Evolutionary conservation across 2,797 vertebrate genomes (phyloP).

Genomic region (Moxostoma hubbsi): DNA sequence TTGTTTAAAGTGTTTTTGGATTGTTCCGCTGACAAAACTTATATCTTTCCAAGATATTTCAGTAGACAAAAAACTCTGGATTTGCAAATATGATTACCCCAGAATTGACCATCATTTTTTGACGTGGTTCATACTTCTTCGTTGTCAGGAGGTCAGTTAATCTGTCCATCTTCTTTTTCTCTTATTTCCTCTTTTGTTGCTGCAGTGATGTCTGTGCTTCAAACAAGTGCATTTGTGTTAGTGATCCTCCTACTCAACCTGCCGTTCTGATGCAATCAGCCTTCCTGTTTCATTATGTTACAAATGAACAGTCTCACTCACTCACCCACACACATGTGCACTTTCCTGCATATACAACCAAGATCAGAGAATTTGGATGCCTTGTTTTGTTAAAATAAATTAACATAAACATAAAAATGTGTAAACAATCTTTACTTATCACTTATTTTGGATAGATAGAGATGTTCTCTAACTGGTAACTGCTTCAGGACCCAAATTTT

Average conservation of each 20-base stretch:
- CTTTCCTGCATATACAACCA: not conserved
- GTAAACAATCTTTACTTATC: not conserved
- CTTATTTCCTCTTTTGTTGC: not conserved
- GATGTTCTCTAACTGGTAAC: too few species aligned
- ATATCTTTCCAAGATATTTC: too few species aligned
- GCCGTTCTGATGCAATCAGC: constrained; percentile 9
- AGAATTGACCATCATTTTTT: not conserved
- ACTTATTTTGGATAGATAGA: too few species aligned
- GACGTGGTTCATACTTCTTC: too few species aligned
- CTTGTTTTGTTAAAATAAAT: too few species aligned
- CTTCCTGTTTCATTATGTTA: constrained; percentile 27
- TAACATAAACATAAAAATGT: not conserved
- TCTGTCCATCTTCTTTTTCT: constrained; percentile 1
- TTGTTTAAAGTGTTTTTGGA: too few species aligned
- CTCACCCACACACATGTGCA: not conserved
- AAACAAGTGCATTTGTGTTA: not conserved
- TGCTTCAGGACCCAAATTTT: too few species aligned
- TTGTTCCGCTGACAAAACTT: too few species aligned
- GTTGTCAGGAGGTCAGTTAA: constrained; percentile 18
- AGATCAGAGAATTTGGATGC: not conserved
- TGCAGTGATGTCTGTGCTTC: constrained; percentile 21
- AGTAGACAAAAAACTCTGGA: too few species aligned
- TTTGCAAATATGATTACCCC: not conserved
- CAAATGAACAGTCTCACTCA: not conserved
- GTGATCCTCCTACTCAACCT: constrained; percentile 22